phyloP scores from a whole-genome alignment of 2,113 vertebrate species.

The Pagrus major region DNA sequence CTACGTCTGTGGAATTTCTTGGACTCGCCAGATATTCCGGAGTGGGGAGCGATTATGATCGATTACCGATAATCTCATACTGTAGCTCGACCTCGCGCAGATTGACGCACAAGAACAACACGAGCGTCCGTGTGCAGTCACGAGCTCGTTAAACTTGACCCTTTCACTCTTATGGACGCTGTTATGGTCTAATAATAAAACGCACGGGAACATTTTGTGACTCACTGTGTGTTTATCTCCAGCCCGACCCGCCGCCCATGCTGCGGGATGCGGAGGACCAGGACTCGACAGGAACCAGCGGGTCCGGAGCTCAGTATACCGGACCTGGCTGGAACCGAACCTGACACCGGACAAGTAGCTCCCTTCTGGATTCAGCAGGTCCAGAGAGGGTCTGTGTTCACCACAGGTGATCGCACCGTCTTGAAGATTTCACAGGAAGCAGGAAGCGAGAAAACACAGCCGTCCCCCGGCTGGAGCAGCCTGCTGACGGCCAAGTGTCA shows the following conservation, averaged over 20 bases:
- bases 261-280: background rate
- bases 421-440: slow-evolving; percentile 36
- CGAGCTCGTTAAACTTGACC: background rate
- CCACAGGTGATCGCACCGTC: background rate
- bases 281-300: slow-evolving; percentile 3
- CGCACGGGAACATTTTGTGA: slow-evolving; percentile 25
- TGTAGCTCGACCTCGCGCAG: background rate
- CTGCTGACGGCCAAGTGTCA: background rate
- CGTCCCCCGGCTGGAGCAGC: background rate
- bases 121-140: background rate
- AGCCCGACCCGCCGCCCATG: slow-evolving; percentile 28
- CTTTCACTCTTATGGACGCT: background rate
- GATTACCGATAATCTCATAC: background rate
- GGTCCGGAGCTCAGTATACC: background rate
- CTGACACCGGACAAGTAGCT: background rate
- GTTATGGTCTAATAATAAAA: slow-evolving; percentile 16
- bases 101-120: background rate
- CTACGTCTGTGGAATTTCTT: background rate
- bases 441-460: slow-evolving; percentile 59
- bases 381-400: background rate
- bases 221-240: slow-evolving; percentile 49
- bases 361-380: background rate
- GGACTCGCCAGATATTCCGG: background rate
- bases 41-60: background rate
- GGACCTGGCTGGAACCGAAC: background rate